phyloP scores from a whole-genome alignment of 2,113 vertebrate genomes.

The Lophotis ruficrista region DNA sequence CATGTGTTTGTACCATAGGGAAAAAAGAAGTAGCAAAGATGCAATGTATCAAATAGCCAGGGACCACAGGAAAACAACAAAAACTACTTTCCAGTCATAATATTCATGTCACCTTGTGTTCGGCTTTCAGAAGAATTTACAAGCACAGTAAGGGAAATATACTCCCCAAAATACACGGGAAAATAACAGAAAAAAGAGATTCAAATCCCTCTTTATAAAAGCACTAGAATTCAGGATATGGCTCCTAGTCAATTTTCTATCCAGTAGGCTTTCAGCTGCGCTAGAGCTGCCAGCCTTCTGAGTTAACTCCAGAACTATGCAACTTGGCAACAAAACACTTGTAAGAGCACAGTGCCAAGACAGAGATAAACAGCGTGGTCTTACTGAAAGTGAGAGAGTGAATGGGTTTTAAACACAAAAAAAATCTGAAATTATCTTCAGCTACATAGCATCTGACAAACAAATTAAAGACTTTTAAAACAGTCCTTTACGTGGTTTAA shows the following conservation, averaged over 20 bases:
- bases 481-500: not conserved
- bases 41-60: not conserved
- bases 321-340: slow-evolving; percentile 43
- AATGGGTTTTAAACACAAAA: slow-evolving; percentile 22
- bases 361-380: not conserved
- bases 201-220: not conserved
- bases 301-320: slow-evolving; percentile 29
- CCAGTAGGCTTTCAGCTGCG: not conserved
- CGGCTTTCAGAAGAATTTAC: not conserved
- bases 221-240: not conserved
- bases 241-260: not conserved
- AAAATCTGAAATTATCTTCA: not conserved
- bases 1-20: fast-evolving
- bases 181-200: not conserved
- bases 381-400: not conserved
- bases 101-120: not conserved
- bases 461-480: not conserved
- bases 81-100: not conserved
- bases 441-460: not conserved
- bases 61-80: not conserved
- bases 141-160: not conserved
- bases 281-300: not conserved
- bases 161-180: not conserved
- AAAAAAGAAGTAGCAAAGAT: not conserved
- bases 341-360: slow-evolving; percentile 7